Conservation (phyloP, 2,797 vertebrate genomes). For the Onychomys arenicola region DNA sequence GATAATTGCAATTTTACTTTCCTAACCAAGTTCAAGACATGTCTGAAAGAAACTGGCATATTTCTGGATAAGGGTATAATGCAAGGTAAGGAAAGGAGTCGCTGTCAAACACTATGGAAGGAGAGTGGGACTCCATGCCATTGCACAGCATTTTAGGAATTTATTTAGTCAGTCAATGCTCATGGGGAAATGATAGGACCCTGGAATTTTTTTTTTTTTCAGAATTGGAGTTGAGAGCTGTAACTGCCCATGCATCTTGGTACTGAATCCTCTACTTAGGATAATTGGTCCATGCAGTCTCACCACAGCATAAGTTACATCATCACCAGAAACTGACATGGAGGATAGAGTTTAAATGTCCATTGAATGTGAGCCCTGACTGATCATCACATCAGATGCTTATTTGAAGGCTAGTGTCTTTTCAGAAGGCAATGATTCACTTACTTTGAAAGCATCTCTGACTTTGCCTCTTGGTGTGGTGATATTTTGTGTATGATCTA, state of each 20-base stretch:
- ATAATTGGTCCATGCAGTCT: neutral
- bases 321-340: slow-evolving; percentile 33
- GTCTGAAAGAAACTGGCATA: neutral
- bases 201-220: neutral
- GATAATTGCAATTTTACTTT: slow-evolving; percentile 24
- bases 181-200: neutral
- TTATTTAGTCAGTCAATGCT: neutral
- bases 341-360: neutral
- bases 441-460: neutral
- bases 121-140: neutral
- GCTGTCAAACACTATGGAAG: neutral
- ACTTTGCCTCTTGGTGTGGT: too few relatives aligned
- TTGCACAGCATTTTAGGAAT: neutral
- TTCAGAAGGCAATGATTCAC: neutral
- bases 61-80: neutral
- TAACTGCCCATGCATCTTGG: neutral
- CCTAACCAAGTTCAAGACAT: slow-evolving; percentile 15
- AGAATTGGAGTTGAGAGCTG: neutral
- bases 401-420: neutral
- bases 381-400: neutral
- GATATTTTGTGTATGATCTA: too few relatives aligned
- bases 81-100: neutral
- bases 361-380: neutral
- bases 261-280: neutral
- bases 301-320: neutral